Evolutionary conservation across 2,888 invertebrate genomes (phyloP).

Genomic region (Euproctis similis): DNA sequence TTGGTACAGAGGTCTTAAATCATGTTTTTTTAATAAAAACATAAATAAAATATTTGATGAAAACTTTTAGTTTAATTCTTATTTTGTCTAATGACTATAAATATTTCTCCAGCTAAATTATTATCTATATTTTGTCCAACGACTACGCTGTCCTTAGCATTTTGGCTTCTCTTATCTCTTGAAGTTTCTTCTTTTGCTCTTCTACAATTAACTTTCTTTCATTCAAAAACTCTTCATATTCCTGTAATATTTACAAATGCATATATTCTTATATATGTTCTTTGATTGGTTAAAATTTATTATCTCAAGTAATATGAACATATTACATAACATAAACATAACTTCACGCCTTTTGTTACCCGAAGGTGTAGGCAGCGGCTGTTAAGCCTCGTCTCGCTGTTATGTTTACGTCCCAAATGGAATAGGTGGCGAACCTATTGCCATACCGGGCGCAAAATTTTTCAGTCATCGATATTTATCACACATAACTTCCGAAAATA

Average conservation of each 20-base stretch:
- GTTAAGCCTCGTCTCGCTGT: too few relatives aligned
- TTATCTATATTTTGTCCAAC: too few relatives aligned
- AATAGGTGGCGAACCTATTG: too few relatives aligned
- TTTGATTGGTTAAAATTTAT: too few relatives aligned
- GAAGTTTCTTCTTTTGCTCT: constrained; percentile 83
- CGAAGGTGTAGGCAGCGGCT: too few relatives aligned
- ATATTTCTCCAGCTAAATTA: constrained; percentile 21
- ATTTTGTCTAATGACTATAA: constrained; percentile 15
- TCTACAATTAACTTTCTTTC: constrained; percentile 82
- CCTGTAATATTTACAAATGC: constrained; percentile 49
- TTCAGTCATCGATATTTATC: too few relatives aligned
- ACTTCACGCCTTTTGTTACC: too few relatives aligned
- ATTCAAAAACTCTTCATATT: constrained; percentile 87
- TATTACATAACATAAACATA: too few relatives aligned
- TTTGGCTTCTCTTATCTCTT: constrained; percentile 92
- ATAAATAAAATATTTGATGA: constrained; percentile 17
- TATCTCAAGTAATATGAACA: too few relatives aligned
- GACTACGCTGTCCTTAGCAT: constrained; percentile 85
- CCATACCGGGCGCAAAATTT: too few relatives aligned
- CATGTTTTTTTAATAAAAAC: constrained; percentile 16
- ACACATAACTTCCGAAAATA: too few relatives aligned
- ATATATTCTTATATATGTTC: background rate
- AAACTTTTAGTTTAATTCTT: constrained; percentile 13
- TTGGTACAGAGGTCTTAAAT: constrained; percentile 7
- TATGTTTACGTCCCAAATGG: too few relatives aligned